Conservation (phyloP, 1,140 invertebrate species). For the Mercenaria mercenaria region DNA sequence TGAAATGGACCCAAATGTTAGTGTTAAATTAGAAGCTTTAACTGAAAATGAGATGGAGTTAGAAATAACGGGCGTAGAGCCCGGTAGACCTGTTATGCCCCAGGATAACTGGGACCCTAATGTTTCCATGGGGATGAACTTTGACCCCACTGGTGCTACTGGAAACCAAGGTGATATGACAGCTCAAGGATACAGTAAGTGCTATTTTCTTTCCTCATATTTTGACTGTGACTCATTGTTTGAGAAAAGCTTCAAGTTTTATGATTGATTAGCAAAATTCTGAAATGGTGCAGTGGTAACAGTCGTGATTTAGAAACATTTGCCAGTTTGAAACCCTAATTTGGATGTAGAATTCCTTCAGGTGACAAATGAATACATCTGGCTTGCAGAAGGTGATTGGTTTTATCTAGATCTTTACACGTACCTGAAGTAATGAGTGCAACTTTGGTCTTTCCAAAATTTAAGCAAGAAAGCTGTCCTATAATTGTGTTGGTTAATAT, state of each 20-base stretch:
- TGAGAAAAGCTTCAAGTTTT: background rate
- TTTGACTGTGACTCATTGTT: constrained; percentile 25
- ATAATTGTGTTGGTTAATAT: too few species aligned
- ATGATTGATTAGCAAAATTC: too few species aligned
- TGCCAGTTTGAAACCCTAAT: too few species aligned
- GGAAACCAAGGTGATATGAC: constrained; percentile 35
- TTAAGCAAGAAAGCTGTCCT: too few species aligned
- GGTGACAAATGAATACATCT: too few species aligned
- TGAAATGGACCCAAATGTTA: constrained; percentile 28
- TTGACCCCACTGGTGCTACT: constrained; percentile 56
- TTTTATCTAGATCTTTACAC: too few species aligned
- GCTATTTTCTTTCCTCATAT: background rate
- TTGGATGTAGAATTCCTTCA: too few species aligned
- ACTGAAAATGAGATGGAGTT: constrained; percentile 57
- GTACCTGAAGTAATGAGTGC: too few species aligned
- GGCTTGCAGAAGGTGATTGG: too few species aligned
- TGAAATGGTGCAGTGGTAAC: too few species aligned
- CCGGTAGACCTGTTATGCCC: constrained; percentile 33
- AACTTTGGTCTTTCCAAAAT: too few species aligned
- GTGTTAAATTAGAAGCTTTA: constrained; percentile 53
- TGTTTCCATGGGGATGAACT: constrained; percentile 49
- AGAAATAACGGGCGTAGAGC: constrained; percentile 59
- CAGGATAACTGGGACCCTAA: constrained; percentile 48
- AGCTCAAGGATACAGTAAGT: constrained; percentile 58
- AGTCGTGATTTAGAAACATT: too few species aligned